Conservation (phyloP, 2,113 vertebrate species). For the Cyanoderma ruficeps region DNA sequence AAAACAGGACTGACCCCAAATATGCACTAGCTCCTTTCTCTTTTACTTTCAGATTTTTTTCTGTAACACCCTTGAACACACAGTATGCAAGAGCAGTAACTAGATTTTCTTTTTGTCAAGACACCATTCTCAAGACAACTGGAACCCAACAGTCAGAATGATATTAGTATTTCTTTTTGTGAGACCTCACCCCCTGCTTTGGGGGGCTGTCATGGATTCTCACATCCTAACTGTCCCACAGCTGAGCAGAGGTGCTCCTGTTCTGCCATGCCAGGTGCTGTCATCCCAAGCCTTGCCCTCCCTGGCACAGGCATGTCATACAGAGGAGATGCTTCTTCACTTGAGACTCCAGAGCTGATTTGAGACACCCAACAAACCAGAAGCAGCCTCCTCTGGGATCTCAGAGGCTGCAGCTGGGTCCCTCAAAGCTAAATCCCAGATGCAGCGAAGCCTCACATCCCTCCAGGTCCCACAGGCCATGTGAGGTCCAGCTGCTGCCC, state of each 20-base stretch:
- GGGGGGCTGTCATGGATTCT: too few species aligned
- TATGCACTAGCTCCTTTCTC: background rate
- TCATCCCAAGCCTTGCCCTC: background rate
- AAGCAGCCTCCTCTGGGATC: background rate
- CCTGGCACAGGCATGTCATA: fast-evolving
- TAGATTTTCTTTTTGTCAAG: background rate
- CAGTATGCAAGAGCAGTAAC: background rate
- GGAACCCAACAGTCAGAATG: background rate
- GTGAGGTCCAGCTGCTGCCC: background rate
- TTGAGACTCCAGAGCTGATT: background rate
- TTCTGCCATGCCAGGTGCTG: background rate
- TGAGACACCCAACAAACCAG: background rate
- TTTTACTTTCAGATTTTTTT: background rate
- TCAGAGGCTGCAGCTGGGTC: background rate
- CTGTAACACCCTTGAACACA: background rate
- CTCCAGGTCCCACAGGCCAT: fast-evolving
- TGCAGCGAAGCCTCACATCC: fast-evolving
- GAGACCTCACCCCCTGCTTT: background rate
- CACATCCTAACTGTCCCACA: too few species aligned
- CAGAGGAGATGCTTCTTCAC: fast-evolving
- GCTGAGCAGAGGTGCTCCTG: background rate
- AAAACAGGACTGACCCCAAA: background rate
- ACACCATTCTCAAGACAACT: background rate
- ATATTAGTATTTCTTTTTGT: too few species aligned
- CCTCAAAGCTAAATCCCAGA: fast-evolving